Conservation (phyloP, 2,113 vertebrate species). For the Montifringilla adamsi region DNA sequence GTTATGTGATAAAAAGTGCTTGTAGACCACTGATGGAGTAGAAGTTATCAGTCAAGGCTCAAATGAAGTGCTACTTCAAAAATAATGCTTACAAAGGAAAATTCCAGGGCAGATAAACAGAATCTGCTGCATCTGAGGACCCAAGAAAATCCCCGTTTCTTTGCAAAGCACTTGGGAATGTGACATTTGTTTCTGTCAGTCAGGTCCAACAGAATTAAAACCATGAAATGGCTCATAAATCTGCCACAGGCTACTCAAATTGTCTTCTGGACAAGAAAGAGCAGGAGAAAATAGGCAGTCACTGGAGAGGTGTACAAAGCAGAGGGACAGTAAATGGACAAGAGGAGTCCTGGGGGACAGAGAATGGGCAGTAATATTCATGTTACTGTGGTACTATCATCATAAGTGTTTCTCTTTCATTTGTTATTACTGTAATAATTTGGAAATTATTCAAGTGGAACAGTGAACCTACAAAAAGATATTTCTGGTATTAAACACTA, state of each 20-base stretch:
- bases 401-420: neutral
- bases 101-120: conserved; percentile 1
- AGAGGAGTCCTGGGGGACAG: neutral
- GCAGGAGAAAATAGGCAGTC: neutral
- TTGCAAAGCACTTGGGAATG: neutral
- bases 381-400: neutral
- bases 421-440: neutral
- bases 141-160: neutral
- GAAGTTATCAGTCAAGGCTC: neutral
- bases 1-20: neutral
- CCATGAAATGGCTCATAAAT: neutral
- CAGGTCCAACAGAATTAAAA: neutral
- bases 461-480: neutral
- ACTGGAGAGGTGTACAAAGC: neutral
- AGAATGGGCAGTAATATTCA: neutral
- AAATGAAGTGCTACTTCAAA: neutral
- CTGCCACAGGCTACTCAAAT: neutral
- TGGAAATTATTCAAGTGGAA: neutral
- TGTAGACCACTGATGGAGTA: neutral
- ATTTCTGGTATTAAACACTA: neutral
- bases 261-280: neutral
- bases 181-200: conserved; percentile 35
- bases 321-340: neutral
- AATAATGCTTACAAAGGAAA: neutral
- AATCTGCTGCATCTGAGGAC: neutral